Conservation (phyloP, 2,113 vertebrate genomes). For the Colossoma macropomum region DNA sequence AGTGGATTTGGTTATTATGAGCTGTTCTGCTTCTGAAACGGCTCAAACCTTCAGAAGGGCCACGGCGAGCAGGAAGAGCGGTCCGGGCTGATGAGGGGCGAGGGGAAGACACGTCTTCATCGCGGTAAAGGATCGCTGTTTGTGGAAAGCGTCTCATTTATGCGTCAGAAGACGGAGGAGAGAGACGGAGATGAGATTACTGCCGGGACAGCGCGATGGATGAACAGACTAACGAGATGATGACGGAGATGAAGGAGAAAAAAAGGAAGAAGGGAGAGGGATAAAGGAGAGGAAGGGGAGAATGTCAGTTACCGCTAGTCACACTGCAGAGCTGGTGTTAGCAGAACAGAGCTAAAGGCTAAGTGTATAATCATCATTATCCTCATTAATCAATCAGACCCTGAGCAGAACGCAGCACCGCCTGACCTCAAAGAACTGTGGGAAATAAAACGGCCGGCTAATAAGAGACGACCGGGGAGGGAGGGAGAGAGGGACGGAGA, state of each 20-base stretch:
- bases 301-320: background rate
- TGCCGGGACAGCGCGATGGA: too few relatives aligned
- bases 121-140: too few relatives aligned
- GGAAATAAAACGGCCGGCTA: background rate
- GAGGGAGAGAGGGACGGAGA: too few relatives aligned
- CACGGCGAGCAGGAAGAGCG: background rate
- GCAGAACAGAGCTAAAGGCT: slow-evolving; percentile 10
- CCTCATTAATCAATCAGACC: slow-evolving; percentile 41
- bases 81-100: too few relatives aligned
- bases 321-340: background rate
- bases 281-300: background rate
- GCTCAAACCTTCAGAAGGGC: background rate
- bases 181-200: too few relatives aligned
- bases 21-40: background rate
- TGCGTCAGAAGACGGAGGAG: too few relatives aligned
- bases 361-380: slow-evolving; percentile 42
- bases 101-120: too few relatives aligned
- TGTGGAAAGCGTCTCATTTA: too few relatives aligned
- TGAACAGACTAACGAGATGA: background rate
- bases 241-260: too few relatives aligned
- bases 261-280: background rate
- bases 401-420: background rate
- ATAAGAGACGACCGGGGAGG: background rate
- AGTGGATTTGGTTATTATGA: background rate
- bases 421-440: background rate